A percentile compares a stretch with the other conserved stretches of the same genome.
These are phyloP conservation scores for Nyctibius grandis DNA, from an alignment of 2,797 vertebrate species.

Conservation along the genomic window DNA sequence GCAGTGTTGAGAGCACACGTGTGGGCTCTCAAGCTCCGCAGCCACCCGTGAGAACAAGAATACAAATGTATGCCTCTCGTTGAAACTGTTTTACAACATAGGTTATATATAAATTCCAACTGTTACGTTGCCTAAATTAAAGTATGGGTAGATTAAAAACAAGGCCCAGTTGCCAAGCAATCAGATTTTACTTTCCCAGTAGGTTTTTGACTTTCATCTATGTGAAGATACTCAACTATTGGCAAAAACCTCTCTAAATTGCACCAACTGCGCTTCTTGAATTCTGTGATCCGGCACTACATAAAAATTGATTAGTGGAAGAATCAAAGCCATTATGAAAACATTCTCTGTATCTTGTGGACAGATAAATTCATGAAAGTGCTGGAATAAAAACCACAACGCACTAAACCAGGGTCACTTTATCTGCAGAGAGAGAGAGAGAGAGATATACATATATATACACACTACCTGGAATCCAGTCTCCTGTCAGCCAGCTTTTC, in stretches of 20 bases:
- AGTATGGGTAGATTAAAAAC: slow-evolving; percentile 23
- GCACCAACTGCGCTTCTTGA: neutral
- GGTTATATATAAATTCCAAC: slow-evolving; percentile 40
- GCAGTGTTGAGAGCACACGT: neutral
- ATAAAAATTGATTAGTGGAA: slow-evolving; percentile 36
- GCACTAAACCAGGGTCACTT: neutral
- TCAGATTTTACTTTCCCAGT: slow-evolving; percentile 16
- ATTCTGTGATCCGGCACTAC: neutral
- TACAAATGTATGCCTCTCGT: neutral
- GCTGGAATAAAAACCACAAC: neutral
- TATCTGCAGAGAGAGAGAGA: neutral
- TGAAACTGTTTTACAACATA: slow-evolving; percentile 12
- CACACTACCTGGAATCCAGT: neutral
- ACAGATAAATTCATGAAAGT: neutral
- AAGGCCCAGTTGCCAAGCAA: slow-evolving; percentile 45
- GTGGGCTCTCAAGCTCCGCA: neutral
- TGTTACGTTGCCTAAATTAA: slow-evolving; percentile 21
- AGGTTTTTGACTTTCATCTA: neutral
- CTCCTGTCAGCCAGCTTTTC: neutral
- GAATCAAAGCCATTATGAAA: slow-evolving; percentile 21
- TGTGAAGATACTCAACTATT: neutral
- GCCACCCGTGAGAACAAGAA: neutral
- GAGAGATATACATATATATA: neutral
- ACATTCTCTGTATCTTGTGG: neutral
- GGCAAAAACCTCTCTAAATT: slow-evolving; percentile 6